Conservation (phyloP, 1,140 invertebrate genomes). For the Hylaeus anthracinus region DNA sequence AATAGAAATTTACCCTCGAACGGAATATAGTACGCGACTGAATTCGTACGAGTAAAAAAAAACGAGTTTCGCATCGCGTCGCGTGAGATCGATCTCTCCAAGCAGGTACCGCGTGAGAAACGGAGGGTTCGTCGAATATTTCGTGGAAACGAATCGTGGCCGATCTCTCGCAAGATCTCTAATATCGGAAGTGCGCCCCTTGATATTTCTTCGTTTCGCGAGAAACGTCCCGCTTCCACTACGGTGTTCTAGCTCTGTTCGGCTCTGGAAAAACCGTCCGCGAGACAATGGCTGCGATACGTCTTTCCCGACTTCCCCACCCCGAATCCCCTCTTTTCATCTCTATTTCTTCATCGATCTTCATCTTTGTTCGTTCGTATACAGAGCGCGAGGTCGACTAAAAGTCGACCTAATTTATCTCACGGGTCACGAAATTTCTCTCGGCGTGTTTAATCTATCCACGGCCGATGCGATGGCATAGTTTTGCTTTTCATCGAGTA, state of each 20-base stretch:
- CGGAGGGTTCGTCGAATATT: conserved; percentile 21
- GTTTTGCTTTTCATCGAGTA: not conserved
- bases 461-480: not conserved
- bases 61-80: no score
- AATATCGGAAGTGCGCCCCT: conserved; percentile 45
- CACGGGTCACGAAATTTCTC: conserved; percentile 14
- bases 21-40: not conserved
- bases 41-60: no score
- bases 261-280: not conserved
- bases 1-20: not conserved
- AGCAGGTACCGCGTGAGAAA: not conserved
- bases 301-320: not conserved
- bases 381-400: not conserved
- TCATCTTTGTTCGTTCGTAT: not conserved
- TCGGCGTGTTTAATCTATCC: not conserved
- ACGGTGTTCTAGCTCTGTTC: conserved; percentile 3
- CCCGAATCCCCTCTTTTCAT: not conserved
- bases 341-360: not conserved
- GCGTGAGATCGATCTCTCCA: no score
- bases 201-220: conserved; percentile 53
- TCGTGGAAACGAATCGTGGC: conserved; percentile 47
- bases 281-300: conserved; percentile 42
- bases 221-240: not conserved
- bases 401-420: conserved; percentile 1
- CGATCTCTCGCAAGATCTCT: conserved; percentile 35